Conservation (phyloP, 2,113 vertebrate species). For the Lophochroa leadbeateri region DNA sequence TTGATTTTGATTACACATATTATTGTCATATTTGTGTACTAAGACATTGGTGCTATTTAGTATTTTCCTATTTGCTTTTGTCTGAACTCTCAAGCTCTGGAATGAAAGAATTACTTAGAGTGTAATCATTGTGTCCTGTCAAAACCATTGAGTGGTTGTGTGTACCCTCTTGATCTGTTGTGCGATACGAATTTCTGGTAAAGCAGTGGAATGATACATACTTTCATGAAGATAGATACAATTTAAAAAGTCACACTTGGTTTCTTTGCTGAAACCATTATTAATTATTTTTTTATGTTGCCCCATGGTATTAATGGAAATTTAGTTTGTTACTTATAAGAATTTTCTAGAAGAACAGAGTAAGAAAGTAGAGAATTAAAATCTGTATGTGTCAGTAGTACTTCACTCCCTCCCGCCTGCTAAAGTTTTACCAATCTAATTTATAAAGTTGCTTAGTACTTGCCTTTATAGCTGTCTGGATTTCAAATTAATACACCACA, state of each 20-base stretch:
- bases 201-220: neutral
- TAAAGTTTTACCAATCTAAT: neutral
- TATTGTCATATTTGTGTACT: neutral
- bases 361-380: neutral
- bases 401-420: neutral
- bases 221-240: neutral
- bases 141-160: neutral
- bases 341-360: neutral
- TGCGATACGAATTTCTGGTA: neutral
- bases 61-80: neutral
- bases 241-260: accelerated
- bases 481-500: neutral
- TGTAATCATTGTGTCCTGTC: neutral
- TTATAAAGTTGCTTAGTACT: neutral
- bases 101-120: neutral
- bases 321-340: neutral
- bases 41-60: neutral
- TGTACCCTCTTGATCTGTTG: neutral
- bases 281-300: neutral
- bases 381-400: neutral
- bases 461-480: neutral
- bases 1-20: neutral
- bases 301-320: neutral
- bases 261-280: neutral
- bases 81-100: neutral